Percentiles rank a stretch among this genome's conserved stretches.
These are phyloP conservation scores for Nyleta sp. DNA, from an alignment of 2,888 invertebrate genomes.

Conservation along the genomic window DNA sequence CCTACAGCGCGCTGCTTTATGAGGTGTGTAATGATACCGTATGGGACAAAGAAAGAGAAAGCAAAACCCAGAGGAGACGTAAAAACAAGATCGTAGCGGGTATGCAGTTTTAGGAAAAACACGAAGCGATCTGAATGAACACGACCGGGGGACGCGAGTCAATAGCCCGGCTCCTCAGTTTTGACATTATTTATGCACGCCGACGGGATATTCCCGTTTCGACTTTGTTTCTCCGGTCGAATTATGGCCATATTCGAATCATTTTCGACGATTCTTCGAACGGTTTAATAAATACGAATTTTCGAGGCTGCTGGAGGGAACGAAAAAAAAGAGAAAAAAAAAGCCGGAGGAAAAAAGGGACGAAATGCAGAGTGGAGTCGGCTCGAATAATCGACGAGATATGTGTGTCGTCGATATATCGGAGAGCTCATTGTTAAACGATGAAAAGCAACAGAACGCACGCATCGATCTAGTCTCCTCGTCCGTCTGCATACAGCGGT, in stretches of 20 bases:
- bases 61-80: constrained; percentile 80
- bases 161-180: constrained; percentile 29
- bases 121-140: constrained; percentile 31
- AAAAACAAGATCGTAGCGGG: constrained; percentile 74
- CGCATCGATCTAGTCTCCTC: constrained; percentile 62
- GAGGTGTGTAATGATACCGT: constrained; percentile 79
- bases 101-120: constrained; percentile 72
- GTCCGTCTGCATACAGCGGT: constrained; percentile 62
- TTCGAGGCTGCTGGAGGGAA: constrained; percentile 17
- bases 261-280: constrained; percentile 1
- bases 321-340: constrained; percentile 19
- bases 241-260: background rate
- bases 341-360: constrained; percentile 20
- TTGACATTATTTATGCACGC: constrained; percentile 46
- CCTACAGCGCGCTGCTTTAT: constrained; percentile 75
- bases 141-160: constrained; percentile 20
- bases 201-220: background rate
- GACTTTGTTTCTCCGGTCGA: no score
- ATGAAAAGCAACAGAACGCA: constrained; percentile 62
- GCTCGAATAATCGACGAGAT: constrained; percentile 62
- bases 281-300: constrained; percentile 50
- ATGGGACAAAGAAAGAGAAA: constrained; percentile 69
- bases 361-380: constrained; percentile 48
- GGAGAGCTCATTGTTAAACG: constrained; percentile 65
- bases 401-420: constrained; percentile 60